Base-by-base conservation (phyloP, 2,888 invertebrate species). In the Drosophila fulvimacula region DNA sequence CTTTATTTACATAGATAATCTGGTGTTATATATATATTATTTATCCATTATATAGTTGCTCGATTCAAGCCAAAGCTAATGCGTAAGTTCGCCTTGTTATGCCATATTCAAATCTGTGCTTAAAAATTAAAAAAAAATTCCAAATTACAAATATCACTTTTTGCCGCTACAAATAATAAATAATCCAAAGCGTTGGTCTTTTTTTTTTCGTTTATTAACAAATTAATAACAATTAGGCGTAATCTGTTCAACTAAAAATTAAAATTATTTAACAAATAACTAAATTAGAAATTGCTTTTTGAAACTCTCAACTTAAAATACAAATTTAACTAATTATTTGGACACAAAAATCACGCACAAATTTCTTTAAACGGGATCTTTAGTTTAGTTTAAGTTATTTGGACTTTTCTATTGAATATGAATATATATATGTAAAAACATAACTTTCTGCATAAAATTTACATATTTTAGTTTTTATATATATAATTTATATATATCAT, bases 181-280 rank as follows among this genome's bases (percentile, higher is more conserved):
- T 3, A 7, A n/a, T 42, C 21, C 11, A 36, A 55, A 51, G 15
- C 7, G 55, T 85, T 74, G 61, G 64, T 82, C 68, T 52, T 52
- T 62, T 61, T 52, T 62, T 61, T 46, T 56, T 42, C 55, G 44
- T 69, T 64, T 60, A 46, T 81, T 83, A 59, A 86, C 72, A 81
- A 88, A 81, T 77, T 62, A 86, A 81, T 81, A 83, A 83, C 82
- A 83, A 82, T 65, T 60, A 62, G 60, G 56, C 59, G 24, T 77
- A 69, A 72, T 65, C 17, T 38, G 57, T 66, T 82, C 39, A 76
- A 82, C 73, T 81, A 83, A 83, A 82, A 75, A 67, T 87, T 87
- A 88, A 83, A 86, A 88, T 75, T 83, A 88, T 87, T 75, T 87
- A 88, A 83, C 89, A 87, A 87, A 70, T 84, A 82, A 79, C 65